Evolutionary conservation across 2,888 invertebrate species (phyloP).

Genomic region (Acronicta alni): DNA sequence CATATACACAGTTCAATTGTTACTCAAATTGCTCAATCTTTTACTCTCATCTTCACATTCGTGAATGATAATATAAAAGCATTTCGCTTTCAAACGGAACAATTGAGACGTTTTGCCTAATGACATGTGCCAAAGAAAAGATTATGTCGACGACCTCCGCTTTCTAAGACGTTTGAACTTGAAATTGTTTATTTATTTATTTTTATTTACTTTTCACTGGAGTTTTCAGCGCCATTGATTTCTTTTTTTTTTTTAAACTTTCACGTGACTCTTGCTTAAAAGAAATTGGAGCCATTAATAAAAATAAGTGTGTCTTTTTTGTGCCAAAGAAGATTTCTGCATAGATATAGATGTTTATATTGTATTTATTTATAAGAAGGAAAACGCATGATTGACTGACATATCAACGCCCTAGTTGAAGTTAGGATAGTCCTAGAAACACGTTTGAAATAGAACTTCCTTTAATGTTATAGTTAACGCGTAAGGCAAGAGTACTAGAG

Average conservation of each 20-base stretch:
- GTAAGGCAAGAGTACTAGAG: not conserved
- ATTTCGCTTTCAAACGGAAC: conserved; percentile 71
- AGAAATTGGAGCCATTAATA: conserved; percentile 36
- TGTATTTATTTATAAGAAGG: conserved; percentile 17
- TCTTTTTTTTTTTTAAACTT: conserved; percentile 42
- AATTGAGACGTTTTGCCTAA: conserved; percentile 67
- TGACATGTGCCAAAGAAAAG: conserved; percentile 71
- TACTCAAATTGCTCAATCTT: conserved; percentile 62
- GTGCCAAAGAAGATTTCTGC: conserved; percentile 20
- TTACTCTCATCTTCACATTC: conserved; percentile 59
- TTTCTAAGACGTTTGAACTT: conserved; percentile 73
- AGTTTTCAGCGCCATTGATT: conserved; percentile 50
- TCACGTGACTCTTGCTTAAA: conserved; percentile 34
- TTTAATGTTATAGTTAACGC: conserved; percentile 17
- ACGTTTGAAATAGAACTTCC: conserved; percentile 25
- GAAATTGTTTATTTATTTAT: conserved; percentile 60
- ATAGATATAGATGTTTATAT: conserved; percentile 18
- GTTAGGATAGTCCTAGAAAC: conserved; percentile 26
- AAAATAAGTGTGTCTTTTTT: conserved; percentile 29
- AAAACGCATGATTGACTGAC: conserved; percentile 25
- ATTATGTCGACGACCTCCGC: conserved; percentile 72
- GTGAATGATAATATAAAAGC: conserved; percentile 64
- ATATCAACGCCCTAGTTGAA: conserved; percentile 20
- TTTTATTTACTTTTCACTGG: conserved; percentile 58
- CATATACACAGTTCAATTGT: conserved; percentile 58